Conservation (phyloP, 2,113 vertebrate genomes). For the Chionomys nivalis region DNA sequence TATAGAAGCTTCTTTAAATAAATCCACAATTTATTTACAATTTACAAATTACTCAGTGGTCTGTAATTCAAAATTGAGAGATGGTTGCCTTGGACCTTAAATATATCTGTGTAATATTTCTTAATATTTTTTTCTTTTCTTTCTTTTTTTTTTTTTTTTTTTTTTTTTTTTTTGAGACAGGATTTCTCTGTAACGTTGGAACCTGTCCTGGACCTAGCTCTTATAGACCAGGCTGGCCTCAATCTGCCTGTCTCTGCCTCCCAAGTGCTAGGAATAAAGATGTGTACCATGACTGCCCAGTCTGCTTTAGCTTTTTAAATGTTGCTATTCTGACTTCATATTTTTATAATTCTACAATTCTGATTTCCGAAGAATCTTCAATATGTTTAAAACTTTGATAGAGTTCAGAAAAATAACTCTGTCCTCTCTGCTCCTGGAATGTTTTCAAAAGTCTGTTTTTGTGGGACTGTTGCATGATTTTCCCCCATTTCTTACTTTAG, state of each 20-base stretch:
- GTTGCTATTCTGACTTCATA: background rate
- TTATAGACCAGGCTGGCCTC: no score
- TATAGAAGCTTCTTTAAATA: conserved; percentile 13
- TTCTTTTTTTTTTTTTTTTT: background rate
- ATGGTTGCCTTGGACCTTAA: background rate
- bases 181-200: no score
- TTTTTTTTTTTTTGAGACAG: background rate
- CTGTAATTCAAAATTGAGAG: conserved; percentile 44
- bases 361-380: background rate
- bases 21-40: background rate
- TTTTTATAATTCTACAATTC: background rate
- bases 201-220: no score
- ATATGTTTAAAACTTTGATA: background rate
- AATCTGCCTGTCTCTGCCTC: no score
- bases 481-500: background rate
- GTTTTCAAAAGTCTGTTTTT: background rate
- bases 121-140: background rate
- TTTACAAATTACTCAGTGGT: conserved; percentile 5
- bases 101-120: background rate
- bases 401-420: background rate
- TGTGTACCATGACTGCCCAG: rapidly evolving
- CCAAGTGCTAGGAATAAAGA: no score
- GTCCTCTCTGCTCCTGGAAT: background rate
- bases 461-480: background rate
- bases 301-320: background rate